A percentile compares a stretch with the other conserved stretches of the same genome.
These are phyloP conservation scores for Pavo muticus DNA, from an alignment of 2,113 vertebrate genomes.

Conservation along the genomic window DNA sequence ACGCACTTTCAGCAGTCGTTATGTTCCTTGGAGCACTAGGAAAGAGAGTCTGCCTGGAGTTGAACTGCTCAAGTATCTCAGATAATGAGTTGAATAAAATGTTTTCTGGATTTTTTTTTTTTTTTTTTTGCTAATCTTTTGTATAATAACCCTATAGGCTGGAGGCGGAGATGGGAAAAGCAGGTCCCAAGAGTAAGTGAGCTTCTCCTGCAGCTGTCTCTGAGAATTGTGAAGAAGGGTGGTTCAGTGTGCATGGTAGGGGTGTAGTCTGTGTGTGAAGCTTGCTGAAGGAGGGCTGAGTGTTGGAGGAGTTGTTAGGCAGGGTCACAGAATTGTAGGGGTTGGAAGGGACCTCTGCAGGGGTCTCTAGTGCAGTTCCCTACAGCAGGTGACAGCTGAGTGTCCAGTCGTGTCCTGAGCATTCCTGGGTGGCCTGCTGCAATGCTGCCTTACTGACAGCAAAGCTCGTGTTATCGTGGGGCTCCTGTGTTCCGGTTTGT, in stretches of 20 bases:
- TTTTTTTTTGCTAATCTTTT: neutral
- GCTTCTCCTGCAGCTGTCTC: neutral
- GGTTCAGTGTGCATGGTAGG: neutral
- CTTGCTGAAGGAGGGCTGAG: neutral
- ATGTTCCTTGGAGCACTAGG: neutral
- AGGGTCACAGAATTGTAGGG: too few relatives aligned
- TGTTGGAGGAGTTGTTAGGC: too few relatives aligned
- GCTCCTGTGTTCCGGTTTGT: too few relatives aligned
- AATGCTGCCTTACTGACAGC: too few relatives aligned
- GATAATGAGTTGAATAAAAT: slow-evolving; percentile 43
- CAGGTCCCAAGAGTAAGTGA: neutral
- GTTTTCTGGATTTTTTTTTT: neutral
- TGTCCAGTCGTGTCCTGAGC: too few relatives aligned
- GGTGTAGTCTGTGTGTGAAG: neutral
- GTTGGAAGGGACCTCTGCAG: too few relatives aligned
- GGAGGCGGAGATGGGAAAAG: neutral
- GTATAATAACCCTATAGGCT: neutral
- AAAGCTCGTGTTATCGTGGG: too few relatives aligned
- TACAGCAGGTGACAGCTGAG: too few relatives aligned
- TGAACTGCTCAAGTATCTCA: neutral
- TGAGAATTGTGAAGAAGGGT: neutral
- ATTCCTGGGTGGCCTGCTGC: too few relatives aligned
- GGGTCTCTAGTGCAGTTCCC: too few relatives aligned
- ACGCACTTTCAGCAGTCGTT: neutral
- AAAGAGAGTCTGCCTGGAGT: neutral